Base-by-base conservation (phyloP, 1,140 invertebrate species). In the Hycleus cichorii region DNA sequence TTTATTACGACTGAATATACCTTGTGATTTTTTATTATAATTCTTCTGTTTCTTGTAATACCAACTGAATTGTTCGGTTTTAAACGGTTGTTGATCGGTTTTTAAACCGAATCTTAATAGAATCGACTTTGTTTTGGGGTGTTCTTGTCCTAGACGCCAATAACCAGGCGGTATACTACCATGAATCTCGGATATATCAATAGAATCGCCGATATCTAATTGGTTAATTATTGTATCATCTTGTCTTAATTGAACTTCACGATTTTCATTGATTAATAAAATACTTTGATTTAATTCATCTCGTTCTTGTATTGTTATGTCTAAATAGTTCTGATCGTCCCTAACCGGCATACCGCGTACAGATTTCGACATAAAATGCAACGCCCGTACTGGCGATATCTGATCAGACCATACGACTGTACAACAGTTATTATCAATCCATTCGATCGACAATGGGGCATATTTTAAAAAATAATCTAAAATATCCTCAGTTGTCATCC, bases 341-440 rank as follows among this genome's bases (percentile, higher is more conserved):
- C 64, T 65, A 3, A 74, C 70, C 44, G 76, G 69, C 59, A 77
- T 70, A 42, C 77, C 75, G 47, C 67, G 57, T 24, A 83, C 78
- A 55, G 63, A 71, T 66, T 76, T 79, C 3, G 81, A 86, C 9
- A 83, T 68, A 43, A 78, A 78, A 56, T 83, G 71, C 55, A 91
- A 71, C 43, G 88, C 89, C 70, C 84, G 78, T 3, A 87, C 87
- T 62, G 86, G 82, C 26, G 83, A 82, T 54, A 84, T 71, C 57
- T 83, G 79, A 68, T 91, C 87, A 24, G 82, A 68, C 83, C 87
- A 92, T 4, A 90, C 80, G 38, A 90, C 78, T 77, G 91, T 92
- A 86, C 89, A 91, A 57, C 86, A 86, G 51, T 78, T 74, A 71
- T 90, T 83, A 78, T 88, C 86, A 53, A 91, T 83, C 88, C 88